Evolutionary conservation across 1,140 invertebrate genomes (phyloP).

Genomic region (Triops cancriformis): DNA sequence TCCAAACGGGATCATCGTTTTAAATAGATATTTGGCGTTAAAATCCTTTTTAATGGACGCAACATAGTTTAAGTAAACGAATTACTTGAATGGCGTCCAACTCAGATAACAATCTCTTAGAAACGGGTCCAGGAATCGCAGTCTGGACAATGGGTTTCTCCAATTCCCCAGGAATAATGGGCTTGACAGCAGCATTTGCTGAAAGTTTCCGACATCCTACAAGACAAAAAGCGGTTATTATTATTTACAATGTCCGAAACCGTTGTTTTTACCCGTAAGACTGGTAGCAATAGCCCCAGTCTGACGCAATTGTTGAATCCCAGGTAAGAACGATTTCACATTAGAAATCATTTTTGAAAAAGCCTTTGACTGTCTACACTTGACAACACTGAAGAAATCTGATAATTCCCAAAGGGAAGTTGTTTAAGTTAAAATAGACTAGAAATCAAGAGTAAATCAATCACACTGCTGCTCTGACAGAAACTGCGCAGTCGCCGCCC

Average conservation of each 20-base stretch:
- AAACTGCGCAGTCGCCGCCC: not conserved
- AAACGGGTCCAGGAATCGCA: slow-evolving; percentile 59
- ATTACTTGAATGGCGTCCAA: slow-evolving; percentile 36
- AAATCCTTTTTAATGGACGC: not conserved
- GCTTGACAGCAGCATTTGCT: not conserved
- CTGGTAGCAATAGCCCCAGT: not conserved
- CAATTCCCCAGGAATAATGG: slow-evolving; percentile 46
- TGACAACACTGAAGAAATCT: not conserved
- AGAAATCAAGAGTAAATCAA: not conserved
- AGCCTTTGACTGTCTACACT: not conserved
- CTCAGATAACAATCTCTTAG: slow-evolving; percentile 49
- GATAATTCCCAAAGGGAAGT: not conserved
- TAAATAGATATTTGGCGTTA: not conserved
- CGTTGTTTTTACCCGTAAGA: not conserved
- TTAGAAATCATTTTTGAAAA: not conserved
- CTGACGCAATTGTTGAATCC: not conserved
- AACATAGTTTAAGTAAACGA: not conserved
- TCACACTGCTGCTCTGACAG: not conserved
- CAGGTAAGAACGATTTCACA: not conserved
- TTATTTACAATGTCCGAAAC: not conserved
- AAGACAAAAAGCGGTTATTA: not conserved
- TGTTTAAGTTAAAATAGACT: not conserved
- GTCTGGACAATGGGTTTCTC: slow-evolving; percentile 52
- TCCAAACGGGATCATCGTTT: not conserved
- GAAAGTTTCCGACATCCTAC: not conserved